A percentile compares a stretch with the other conserved stretches of the same genome.
Evolutionary conservation across 2,797 vertebrate genomes (phyloP).

Genomic region (Graptemys geographica): DNA sequence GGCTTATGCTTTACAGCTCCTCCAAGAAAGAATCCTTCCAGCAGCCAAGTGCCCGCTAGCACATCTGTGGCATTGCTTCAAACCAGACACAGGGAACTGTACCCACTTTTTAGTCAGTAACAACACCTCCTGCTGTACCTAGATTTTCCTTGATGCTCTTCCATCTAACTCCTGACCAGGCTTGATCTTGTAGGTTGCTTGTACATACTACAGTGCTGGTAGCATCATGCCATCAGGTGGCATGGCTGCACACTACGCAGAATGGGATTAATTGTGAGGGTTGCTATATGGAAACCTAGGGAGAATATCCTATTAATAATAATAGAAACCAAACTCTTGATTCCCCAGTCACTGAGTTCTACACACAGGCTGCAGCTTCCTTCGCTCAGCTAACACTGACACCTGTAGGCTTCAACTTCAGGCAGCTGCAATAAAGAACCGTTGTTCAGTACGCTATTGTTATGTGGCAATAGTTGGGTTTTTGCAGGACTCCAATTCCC

Average conservation of each 20-base stretch:
- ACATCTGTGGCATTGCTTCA: not conserved
- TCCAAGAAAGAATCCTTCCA: not conserved
- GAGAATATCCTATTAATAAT: not conserved
- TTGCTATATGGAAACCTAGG: slow-evolving; percentile 12
- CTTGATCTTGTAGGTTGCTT: not conserved
- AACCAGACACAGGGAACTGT: not conserved
- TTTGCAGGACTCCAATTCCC: not conserved
- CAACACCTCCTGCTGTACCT: not conserved
- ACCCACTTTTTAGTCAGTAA: not conserved
- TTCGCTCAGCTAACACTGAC: not conserved
- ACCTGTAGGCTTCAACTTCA: not conserved
- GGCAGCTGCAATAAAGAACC: not conserved
- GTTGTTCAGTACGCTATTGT: no score
- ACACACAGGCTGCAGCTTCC: not conserved
- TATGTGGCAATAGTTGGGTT: not conserved
- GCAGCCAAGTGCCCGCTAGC: not conserved
- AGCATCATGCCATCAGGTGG: not conserved
- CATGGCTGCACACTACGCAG: not conserved
- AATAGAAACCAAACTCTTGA: not conserved
- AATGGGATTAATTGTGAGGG: not conserved
- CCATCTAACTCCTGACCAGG: not conserved
- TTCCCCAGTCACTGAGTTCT: not conserved
- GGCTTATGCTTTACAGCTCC: not conserved
- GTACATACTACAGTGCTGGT: not conserved
- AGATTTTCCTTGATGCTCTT: not conserved